phyloP scores from a whole-genome alignment of 2,113 vertebrate genomes.

The Aviceda subcristata region DNA sequence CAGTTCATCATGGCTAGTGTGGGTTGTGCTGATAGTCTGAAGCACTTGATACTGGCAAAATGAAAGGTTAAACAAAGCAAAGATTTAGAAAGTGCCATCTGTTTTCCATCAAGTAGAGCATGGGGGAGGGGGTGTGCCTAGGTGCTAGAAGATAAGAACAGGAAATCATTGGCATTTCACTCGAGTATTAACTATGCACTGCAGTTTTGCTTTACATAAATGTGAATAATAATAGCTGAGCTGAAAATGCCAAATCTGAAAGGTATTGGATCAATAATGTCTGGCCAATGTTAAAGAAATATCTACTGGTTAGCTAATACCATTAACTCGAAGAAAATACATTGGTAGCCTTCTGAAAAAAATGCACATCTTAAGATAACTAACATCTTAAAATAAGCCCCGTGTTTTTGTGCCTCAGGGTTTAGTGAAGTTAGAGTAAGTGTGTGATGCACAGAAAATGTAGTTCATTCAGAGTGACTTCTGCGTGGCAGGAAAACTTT shows the following conservation, averaged over 20 bases:
- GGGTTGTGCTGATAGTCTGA: neutral
- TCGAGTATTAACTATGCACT: neutral
- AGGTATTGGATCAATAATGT: neutral
- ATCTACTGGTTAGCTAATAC: neutral
- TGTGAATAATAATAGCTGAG: neutral
- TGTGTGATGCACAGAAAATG: rapidly evolving
- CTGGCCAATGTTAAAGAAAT: neutral
- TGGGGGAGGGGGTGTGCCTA: neutral
- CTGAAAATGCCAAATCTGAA: neutral
- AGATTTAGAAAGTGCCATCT: neutral
- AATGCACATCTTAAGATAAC: neutral
- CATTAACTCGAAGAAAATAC: neutral
- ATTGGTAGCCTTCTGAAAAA: neutral
- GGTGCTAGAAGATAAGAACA: neutral
- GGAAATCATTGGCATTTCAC: neutral
- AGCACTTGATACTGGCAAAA: neutral
- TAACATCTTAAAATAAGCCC: neutral
- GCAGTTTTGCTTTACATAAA: neutral
- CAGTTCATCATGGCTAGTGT: neutral
- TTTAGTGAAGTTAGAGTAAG: neutral
- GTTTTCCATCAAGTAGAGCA: neutral
- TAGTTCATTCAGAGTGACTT: neutral
- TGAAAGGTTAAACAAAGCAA: neutral
- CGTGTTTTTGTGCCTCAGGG: neutral
- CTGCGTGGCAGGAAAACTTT: neutral